Base-by-base conservation (phyloP, 2,113 vertebrate genomes). In the Calonectris borealis region DNA sequence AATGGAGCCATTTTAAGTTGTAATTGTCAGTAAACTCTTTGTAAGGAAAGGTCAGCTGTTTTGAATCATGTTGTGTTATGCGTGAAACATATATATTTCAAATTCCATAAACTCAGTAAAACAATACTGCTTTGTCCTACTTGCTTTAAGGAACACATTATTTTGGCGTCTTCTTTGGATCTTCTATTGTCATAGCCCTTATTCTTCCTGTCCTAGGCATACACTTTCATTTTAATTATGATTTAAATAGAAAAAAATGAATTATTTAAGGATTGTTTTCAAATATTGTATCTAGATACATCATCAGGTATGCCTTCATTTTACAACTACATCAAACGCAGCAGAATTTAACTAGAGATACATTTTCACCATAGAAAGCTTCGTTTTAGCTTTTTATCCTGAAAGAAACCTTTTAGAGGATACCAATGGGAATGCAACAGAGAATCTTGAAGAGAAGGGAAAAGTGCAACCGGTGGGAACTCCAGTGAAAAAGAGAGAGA, bases 1-100 rank as follows among this genome's bases (percentile, higher is more conserved):
- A 87, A 2, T 48, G 44, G 57, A 89, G 49, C 18, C 48, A 65
- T 76, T 95, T 88, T 57, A 49, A 81, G 44, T 82, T 89, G 36
- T 34, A 79, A 79, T 42, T 83, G 65, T 91, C 91, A 82, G 18
- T 64, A 83, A 88, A 49, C 22, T 83, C 31, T 75, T 81, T 58
- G 38, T 68, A 49, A 86, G 40, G 52, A 79, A n/a, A 75, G 16
- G 26, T 89, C 69, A 89, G 78, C 52, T 94, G 75, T 48, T 95
- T 88, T 90, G 82, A 85, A 95, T 95, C 78, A 65, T 38, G 13
- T 48, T 54, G 22, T 60, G 32, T 12, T 90, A 55, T 48, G 36
- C 7, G 1, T 82, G 44, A 88, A 92, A 51, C 3, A 19, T 68
- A 4, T n/a, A 27, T 55, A 83, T 89, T 96, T 88, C 49, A 83